Percentiles rank a stretch among this genome's conserved stretches.
These are phyloP conservation scores for Philopotamus ludificatus DNA, from an alignment of 1,140 invertebrate species.

Conservation along the genomic window DNA sequence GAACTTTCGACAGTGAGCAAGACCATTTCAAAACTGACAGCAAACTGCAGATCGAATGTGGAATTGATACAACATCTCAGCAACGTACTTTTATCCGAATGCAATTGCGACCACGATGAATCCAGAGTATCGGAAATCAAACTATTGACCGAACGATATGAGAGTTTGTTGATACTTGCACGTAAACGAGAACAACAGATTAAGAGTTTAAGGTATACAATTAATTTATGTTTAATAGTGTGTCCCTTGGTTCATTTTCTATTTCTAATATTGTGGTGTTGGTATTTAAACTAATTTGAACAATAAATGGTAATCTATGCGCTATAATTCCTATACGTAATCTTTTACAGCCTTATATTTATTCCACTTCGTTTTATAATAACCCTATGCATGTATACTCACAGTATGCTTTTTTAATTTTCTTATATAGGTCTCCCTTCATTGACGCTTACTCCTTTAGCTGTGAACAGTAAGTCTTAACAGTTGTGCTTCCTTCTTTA, in stretches of 20 bases:
- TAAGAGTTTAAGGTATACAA: slow-evolving; percentile 65
- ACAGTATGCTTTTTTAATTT: slow-evolving; percentile 42
- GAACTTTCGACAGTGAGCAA: slow-evolving; percentile 57
- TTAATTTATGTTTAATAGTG: slow-evolving; percentile 30
- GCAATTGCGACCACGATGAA: slow-evolving; percentile 65
- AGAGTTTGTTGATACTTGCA: slow-evolving; percentile 67
- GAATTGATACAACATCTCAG: slow-evolving; percentile 79
- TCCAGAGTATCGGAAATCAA: slow-evolving; percentile 66
- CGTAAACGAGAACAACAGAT: slow-evolving; percentile 73
- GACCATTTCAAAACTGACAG: slow-evolving; percentile 64
- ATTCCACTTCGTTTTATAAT: not conserved
- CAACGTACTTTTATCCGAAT: slow-evolving; percentile 70
- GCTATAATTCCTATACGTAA: no score
- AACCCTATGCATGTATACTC: slow-evolving; percentile 10
- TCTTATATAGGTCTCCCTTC: slow-evolving; percentile 59
- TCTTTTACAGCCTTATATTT: no score
- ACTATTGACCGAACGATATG: slow-evolving; percentile 65
- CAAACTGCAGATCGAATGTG: slow-evolving; percentile 69
- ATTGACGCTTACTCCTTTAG: slow-evolving; percentile 64
- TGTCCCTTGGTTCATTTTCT: not conserved
- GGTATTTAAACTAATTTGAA: no score
- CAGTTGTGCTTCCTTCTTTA: slow-evolving; percentile 23
- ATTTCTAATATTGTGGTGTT: not conserved
- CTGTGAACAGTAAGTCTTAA: slow-evolving; percentile 68
- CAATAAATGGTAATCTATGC: no score